A percentile compares a stretch with the other conserved stretches of the same genome.
Evolutionary conservation across 2,113 vertebrate genomes (phyloP).

Genomic region (Cebidichthys violaceus): DNA sequence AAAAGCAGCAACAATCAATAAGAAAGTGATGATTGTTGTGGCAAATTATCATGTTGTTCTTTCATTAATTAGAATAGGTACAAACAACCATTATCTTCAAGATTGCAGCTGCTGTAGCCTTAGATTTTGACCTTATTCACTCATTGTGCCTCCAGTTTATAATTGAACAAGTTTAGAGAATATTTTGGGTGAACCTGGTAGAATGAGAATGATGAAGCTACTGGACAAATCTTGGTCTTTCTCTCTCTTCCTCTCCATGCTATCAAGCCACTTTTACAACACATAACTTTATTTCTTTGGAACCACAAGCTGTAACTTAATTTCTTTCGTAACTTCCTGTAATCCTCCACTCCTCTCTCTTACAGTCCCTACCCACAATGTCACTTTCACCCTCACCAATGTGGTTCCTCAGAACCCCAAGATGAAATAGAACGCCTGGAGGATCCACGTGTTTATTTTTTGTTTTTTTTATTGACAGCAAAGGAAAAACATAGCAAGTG

Average conservation of each 20-base stretch:
- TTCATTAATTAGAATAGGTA: not conserved
- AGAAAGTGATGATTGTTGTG: too few species aligned
- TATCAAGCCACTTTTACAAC: not conserved
- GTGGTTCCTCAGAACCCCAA: constrained; percentile 82
- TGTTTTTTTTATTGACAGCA: not conserved
- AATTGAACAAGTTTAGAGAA: not conserved
- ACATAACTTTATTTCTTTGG: not conserved
- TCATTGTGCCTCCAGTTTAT: not conserved
- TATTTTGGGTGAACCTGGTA: not conserved
- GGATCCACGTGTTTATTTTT: constrained; percentile 47
- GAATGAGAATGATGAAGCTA: not conserved
- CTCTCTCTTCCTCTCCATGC: not conserved
- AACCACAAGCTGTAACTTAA: not conserved
- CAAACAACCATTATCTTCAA: not conserved
- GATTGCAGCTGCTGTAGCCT: not conserved
- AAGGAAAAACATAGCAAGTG: not conserved
- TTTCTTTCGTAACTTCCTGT: not conserved
- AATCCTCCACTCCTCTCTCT: not conserved
- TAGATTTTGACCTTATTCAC: too few species aligned
- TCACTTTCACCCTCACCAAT: constrained; percentile 84
- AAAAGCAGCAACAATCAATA: too few species aligned
- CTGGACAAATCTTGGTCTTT: not conserved
- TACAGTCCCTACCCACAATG: constrained; percentile 78
- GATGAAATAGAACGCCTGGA: constrained; percentile 82
- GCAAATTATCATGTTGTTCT: too few species aligned